These are phyloP conservation scores for Temnothorax nylanderi DNA, from an alignment of 1,140 invertebrate species.

Conservation along the genomic window DNA sequence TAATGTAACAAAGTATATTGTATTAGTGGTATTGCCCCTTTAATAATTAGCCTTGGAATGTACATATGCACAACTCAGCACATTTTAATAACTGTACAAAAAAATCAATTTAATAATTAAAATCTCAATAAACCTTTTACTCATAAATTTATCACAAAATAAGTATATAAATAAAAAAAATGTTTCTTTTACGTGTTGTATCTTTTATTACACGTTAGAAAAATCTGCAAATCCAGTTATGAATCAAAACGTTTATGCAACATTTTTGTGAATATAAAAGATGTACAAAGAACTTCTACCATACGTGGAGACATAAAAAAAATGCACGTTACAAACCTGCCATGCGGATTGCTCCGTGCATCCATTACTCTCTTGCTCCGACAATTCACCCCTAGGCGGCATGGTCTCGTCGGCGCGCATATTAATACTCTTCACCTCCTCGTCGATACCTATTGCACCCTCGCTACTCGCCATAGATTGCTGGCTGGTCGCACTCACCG, in stretches of 20 bases:
- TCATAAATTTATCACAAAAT: not conserved
- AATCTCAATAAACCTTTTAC: not conserved
- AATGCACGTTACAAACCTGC: slow-evolving; percentile 84
- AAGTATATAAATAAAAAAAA: not conserved
- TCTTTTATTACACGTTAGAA: not conserved
- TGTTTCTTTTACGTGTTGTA: not conserved
- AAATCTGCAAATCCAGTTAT: not conserved
- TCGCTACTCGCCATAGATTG: slow-evolving; percentile 85
- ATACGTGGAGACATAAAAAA: not conserved
- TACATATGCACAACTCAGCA: not conserved
- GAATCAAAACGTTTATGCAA: not conserved
- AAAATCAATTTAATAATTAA: not conserved
- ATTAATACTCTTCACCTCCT: slow-evolving; percentile 88
- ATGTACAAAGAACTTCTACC: not conserved
- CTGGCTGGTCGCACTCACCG: slow-evolving; percentile 84
- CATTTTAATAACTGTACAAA: not conserved
- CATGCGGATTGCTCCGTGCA: slow-evolving; percentile 88
- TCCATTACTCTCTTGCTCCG: slow-evolving; percentile 93
- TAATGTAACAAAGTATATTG: slow-evolving; percentile 22
- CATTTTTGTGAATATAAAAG: not conserved
- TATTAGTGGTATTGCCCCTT: not conserved
- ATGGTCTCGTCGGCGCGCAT: slow-evolving; percentile 94
- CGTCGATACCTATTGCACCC: slow-evolving; percentile 86
- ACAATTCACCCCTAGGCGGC: slow-evolving; percentile 93
- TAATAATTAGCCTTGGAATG: not conserved